A percentile compares a stretch with the other conserved stretches of the same genome.
Evolutionary conservation across 2,888 invertebrate genomes (phyloP).

Genomic region (Falcaria lacertinaria): DNA sequence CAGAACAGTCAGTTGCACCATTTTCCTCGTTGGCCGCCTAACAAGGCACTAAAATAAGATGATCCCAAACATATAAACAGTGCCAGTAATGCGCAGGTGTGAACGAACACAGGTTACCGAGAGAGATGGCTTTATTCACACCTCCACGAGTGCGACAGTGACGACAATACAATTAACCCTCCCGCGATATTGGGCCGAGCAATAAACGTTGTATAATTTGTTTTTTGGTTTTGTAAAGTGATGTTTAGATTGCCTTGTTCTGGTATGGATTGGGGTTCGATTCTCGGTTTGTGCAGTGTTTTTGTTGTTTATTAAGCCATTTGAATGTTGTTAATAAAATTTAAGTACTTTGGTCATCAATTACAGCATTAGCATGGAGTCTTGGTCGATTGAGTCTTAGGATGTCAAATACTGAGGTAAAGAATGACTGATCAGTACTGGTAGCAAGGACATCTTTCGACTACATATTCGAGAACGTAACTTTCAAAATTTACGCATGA

Average conservation of each 20-base stretch:
- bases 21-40: constrained; percentile 22
- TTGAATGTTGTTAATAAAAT: background rate
- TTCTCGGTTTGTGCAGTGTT: background rate
- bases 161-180: constrained; percentile 19
- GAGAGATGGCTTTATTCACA: background rate
- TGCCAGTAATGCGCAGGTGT: constrained; percentile 66
- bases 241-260: background rate
- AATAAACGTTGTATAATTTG: background rate
- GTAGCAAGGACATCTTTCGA: too few species aligned
- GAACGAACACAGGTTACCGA: constrained; percentile 55
- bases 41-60: constrained; percentile 51
- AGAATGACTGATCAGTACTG: too few species aligned
- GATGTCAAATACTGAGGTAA: too few species aligned
- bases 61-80: constrained; percentile 64
- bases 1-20: constrained; percentile 23
- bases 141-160: constrained; percentile 40
- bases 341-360: background rate
- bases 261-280: background rate
- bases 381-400: too few species aligned
- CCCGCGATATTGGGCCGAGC: background rate
- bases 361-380: too few species aligned
- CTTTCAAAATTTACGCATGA: too few species aligned
- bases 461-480: too few species aligned
- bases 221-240: background rate
- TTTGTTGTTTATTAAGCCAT: background rate